Conservation (phyloP, 2,888 invertebrate genomes). For the Melieria picta region DNA sequence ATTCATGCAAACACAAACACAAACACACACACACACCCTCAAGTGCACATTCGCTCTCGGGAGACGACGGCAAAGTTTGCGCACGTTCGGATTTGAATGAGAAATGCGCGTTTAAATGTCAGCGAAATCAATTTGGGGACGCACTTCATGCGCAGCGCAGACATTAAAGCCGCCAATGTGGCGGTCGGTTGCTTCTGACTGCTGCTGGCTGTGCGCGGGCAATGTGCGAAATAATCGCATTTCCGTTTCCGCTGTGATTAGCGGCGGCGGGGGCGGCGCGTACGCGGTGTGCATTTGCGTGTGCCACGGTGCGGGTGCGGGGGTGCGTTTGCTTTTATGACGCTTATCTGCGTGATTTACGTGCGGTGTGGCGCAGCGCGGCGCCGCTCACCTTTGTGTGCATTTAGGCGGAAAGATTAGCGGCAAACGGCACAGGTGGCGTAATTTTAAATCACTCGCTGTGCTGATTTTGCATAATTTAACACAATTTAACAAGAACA, state of each 20-base stretch:
- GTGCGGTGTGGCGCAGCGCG: slow-evolving; percentile 14
- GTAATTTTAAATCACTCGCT: too few relatives aligned
- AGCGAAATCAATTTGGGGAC: slow-evolving; percentile 54
- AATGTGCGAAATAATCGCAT: slow-evolving; percentile 54
- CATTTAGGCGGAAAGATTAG: slow-evolving; percentile 29
- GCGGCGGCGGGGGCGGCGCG: slow-evolving; percentile 33
- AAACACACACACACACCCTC: not conserved
- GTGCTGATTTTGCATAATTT: too few relatives aligned
- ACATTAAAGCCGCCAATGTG: slow-evolving; percentile 47
- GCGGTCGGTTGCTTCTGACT: not conserved
- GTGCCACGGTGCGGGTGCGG: slow-evolving; percentile 28
- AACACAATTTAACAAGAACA: too few relatives aligned
- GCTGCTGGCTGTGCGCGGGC: slow-evolving; percentile 7
- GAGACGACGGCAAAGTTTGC: not conserved
- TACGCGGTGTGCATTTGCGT: slow-evolving; percentile 1
- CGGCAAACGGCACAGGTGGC: not conserved
- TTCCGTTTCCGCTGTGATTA: slow-evolving; percentile 58
- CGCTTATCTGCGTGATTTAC: slow-evolving; percentile 33
- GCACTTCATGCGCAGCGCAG: slow-evolving; percentile 49
- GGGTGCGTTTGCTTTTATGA: slow-evolving; percentile 5
- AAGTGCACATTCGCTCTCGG: too few relatives aligned
- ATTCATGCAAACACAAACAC: slow-evolving; percentile 2
- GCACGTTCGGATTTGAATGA: not conserved
- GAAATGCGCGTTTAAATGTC: slow-evolving; percentile 7
- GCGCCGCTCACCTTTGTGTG: slow-evolving; percentile 1